Conservation (phyloP, 2,797 vertebrate genomes). For the Kryptopterus vitreolus region DNA sequence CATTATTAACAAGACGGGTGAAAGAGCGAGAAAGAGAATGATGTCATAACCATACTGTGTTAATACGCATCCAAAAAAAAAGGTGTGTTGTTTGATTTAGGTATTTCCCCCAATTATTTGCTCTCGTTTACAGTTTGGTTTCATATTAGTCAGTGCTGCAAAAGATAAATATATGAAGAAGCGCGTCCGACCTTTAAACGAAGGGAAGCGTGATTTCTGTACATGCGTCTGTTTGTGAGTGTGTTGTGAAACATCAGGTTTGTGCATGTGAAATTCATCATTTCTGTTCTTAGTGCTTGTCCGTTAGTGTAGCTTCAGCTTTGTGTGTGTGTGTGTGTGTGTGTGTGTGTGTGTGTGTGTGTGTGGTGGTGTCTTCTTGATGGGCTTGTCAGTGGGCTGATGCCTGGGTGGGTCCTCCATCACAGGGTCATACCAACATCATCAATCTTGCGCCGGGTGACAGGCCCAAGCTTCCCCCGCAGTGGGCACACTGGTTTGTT, state of each 20-base stretch:
- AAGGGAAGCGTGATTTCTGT: not conserved
- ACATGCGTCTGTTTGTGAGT: conserved; percentile 3
- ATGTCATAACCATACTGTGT: not conserved
- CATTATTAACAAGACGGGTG: not conserved
- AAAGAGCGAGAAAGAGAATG: too few relatives aligned
- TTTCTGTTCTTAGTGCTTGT: conserved; percentile 10
- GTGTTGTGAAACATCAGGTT: conserved; percentile 17
- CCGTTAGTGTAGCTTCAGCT: conserved; percentile 33
- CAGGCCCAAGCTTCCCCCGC: conserved; percentile 67
- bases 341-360: too few relatives aligned
- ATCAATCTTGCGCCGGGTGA: conserved; percentile 81
- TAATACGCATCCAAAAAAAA: not conserved
- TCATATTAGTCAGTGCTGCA: not conserved
- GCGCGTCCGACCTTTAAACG: not conserved
- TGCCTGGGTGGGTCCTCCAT: conserved; percentile 76
- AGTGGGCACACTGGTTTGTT: conserved; percentile 80
- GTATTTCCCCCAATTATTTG: not conserved
- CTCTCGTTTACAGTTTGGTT: not conserved
- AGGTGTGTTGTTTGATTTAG: not conserved
- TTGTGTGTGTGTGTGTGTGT: conserved; percentile 31
- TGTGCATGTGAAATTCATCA: conserved; percentile 17
- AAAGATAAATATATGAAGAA: not conserved
- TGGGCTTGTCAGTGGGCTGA: conserved; percentile 71
- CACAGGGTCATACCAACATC: conserved; percentile 83
- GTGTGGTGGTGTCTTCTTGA: conserved; percentile 57